phyloP scores from a whole-genome alignment of 1,140 invertebrate species.

The Leptinotarsa undecemlineata region DNA sequence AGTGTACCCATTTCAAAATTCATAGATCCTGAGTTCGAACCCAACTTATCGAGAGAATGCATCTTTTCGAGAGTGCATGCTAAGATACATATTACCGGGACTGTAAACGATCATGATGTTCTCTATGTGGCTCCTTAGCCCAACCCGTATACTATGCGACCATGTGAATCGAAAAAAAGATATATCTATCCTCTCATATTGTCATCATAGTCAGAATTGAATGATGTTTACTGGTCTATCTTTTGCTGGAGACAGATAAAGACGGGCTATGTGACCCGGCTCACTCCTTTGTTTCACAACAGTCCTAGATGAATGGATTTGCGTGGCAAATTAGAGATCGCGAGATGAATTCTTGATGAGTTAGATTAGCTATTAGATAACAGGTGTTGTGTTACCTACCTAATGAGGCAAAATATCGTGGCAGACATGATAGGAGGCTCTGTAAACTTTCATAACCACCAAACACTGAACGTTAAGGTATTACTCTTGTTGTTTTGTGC shows the following conservation, averaged over 20 bases:
- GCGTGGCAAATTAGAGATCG: constrained; percentile 50
- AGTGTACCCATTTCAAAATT: too few species aligned
- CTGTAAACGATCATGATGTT: too few species aligned
- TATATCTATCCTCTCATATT: too few species aligned
- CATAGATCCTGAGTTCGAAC: too few species aligned
- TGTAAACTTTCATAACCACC: constrained; percentile 1
- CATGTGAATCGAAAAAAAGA: too few species aligned
- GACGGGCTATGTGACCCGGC: constrained; percentile 11
- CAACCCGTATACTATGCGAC: too few species aligned
- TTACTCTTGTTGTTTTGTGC: neutral
- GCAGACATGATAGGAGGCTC: constrained; percentile 13
- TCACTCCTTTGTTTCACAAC: constrained; percentile 27
- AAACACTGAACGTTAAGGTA: neutral
- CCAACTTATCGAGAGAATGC: too few species aligned
- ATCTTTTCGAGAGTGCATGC: too few species aligned
- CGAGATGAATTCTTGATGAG: constrained; percentile 49
- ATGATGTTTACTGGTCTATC: neutral
- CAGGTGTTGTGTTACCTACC: constrained; percentile 42
- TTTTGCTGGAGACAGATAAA: neutral
- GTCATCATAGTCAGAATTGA: too few species aligned
- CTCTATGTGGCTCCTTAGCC: too few species aligned
- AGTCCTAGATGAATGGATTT: constrained; percentile 33
- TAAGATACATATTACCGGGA: too few species aligned
- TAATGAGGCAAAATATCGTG: constrained; percentile 33
- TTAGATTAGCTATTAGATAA: constrained; percentile 44